Evolutionary conservation across 2,113 vertebrate genomes (phyloP), one percentile per base, ranked within the genome.

Genomic region (Stigmatopora argus): DNA sequence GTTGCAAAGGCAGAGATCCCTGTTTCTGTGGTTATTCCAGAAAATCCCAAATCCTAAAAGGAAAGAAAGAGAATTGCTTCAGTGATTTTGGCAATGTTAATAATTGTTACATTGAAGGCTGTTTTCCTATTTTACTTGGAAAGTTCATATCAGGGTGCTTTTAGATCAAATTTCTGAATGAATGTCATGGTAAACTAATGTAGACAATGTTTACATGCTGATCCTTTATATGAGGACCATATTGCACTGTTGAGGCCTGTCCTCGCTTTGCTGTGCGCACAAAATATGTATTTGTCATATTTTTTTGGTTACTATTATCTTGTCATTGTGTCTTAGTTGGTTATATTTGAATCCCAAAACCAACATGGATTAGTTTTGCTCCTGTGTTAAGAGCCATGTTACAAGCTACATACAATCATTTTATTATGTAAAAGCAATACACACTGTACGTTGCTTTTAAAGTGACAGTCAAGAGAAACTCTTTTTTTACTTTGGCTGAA

Each of bases 31-130:
- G 26, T 19, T 1, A 4, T 53, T 11, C 18, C 11, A 1, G 34
- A 80, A 21, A 66, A 46, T 63, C 41, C 26, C 38, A 61, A 61
- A 61, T 44, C 59, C 6, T 31, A 56, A 26, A 23, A 53, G n/a
- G 7, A 49, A 49, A 38, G n/a, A 41, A 60, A 44, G 11, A 13
- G n/a, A 21, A 44, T 7, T 41, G n/a, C 23, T 12, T 26, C 2
- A 31, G 26, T 31, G 1, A 31, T 31, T 31, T 31, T 31, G 26
- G 26, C 26, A 31, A 31, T 31, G 26, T 31, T 14, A 56, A 6
- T 26, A 6, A 14, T 1, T 6, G 23, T 17, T 56, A 26, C 13
- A 56, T 31, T 31, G 26, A 31, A 31, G 3, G 26, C 26, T 31
- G 2, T 31, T 56, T 56, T 31, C 51, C 13, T 15, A 56, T 31